A percentile compares a stretch with the other conserved stretches of the same genome.
These are phyloP conservation scores for Macrosteles quadrilineatus DNA, from an alignment of 1,140 invertebrate species.

Conservation along the genomic window DNA sequence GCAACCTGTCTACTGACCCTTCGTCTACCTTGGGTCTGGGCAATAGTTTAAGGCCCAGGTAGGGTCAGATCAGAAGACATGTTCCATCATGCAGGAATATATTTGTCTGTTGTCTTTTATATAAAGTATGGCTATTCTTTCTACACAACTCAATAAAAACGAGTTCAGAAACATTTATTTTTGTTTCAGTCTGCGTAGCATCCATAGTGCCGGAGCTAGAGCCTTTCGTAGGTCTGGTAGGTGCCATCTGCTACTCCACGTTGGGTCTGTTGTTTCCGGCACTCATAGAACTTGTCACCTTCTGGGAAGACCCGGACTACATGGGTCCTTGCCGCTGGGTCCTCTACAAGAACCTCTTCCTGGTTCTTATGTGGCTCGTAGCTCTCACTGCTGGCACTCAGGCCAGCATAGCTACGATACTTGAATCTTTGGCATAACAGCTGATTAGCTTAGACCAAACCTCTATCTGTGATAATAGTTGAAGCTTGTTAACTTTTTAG, in stretches of 20 bases:
- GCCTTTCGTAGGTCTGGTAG: constrained; percentile 85
- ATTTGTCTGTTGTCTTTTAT: no score
- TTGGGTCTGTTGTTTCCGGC: constrained; percentile 86
- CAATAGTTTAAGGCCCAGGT: no score
- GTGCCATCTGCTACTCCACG: constrained; percentile 81
- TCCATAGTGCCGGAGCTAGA: constrained; percentile 78
- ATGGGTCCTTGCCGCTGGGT: constrained; percentile 8
- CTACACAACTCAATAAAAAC: no score
- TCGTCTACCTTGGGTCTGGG: no score
- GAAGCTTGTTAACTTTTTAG: no score
- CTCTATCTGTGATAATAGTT: no score
- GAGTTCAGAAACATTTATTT: no score
- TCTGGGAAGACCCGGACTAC: constrained; percentile 62
- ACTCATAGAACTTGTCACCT: constrained; percentile 74
- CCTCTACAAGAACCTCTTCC: constrained; percentile 21
- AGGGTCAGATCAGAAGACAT: no score
- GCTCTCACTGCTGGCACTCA: constrained; percentile 76
- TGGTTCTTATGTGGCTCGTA: constrained; percentile 66
- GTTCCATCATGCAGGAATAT: no score
- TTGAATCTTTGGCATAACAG: neutral
- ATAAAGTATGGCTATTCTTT: no score
- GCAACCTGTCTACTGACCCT: no score
- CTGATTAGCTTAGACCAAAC: neutral
- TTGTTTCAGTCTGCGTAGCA: constrained; percentile 68
- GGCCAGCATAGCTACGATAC: neutral